These are phyloP conservation scores for Apodemia mormo DNA, from an alignment of 2,888 invertebrate species.

Conservation along the genomic window DNA sequence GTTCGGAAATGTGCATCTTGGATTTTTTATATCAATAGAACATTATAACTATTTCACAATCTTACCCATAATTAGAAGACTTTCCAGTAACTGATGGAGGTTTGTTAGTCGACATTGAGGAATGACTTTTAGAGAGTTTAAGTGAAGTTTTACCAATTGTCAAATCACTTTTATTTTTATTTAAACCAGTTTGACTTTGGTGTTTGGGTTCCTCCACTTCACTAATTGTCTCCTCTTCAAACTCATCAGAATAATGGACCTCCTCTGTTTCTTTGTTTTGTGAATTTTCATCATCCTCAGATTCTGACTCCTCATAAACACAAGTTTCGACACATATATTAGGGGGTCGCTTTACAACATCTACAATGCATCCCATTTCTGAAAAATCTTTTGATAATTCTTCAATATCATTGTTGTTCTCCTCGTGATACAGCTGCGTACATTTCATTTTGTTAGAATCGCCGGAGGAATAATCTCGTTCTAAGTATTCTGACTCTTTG, in stretches of 20 bases:
- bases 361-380: conserved; percentile 75
- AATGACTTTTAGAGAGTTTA: conserved; percentile 62
- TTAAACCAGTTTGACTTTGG: conserved; percentile 43
- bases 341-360: conserved; percentile 63
- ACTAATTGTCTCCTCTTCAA: conserved; percentile 66
- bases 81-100: conserved; percentile 57
- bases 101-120: conserved; percentile 51
- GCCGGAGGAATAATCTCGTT: conserved; percentile 62
- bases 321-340: conserved; percentile 71
- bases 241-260: conserved; percentile 71
- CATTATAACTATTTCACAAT: background rate
- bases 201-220: conserved; percentile 52
- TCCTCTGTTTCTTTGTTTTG: conserved; percentile 43
- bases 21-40: too few relatives aligned
- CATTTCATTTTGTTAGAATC: conserved; percentile 63
- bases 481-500: conserved; percentile 47
- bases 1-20: too few relatives aligned
- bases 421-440: conserved; percentile 64
- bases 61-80: conserved; percentile 64
- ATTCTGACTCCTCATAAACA: conserved; percentile 54
- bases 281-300: conserved; percentile 34
- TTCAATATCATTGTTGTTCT: conserved; percentile 76
- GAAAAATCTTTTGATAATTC: conserved; percentile 68
- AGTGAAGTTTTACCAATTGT: conserved; percentile 44
- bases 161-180: conserved; percentile 39